These are phyloP conservation scores for Latrodectus elegans DNA, from an alignment of 2,888 invertebrate species.

Conservation along the genomic window DNA sequence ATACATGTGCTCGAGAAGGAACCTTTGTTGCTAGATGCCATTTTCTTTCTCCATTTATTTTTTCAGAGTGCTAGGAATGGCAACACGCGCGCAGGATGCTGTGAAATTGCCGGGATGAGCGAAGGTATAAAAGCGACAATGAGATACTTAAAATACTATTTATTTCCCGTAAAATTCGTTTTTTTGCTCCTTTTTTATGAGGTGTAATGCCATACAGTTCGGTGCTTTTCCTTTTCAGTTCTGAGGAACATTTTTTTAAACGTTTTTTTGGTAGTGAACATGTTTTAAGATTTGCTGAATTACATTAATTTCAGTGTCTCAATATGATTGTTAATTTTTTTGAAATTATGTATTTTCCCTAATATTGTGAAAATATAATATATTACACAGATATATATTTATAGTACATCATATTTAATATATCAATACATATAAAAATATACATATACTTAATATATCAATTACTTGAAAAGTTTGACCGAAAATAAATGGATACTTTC, in stretches of 20 bases:
- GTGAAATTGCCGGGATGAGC: neutral
- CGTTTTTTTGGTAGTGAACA: too few relatives aligned
- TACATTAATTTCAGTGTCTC: too few relatives aligned
- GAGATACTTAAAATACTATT: conserved; percentile 6
- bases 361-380: too few relatives aligned
- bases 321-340: too few relatives aligned
- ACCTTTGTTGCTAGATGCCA: conserved; percentile 20
- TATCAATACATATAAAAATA: neutral
- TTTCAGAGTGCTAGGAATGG: neutral
- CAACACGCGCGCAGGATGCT: neutral
- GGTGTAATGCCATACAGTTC: too few relatives aligned
- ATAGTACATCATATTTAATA: neutral
- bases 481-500: too few relatives aligned
- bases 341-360: too few relatives aligned
- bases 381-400: neutral
- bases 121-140: neutral
- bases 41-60: neutral
- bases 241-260: too few relatives aligned
- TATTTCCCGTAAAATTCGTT: conserved; percentile 18
- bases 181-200: too few relatives aligned
- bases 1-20: conserved; percentile 23
- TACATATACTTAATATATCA: neutral
- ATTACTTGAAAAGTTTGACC: too few relatives aligned
- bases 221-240: too few relatives aligned
- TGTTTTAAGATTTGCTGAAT: too few relatives aligned